A percentile compares a stretch with the other conserved stretches of the same genome.
Evolutionary conservation across 2,113 vertebrate genomes (phyloP).

Genomic region (Heteronetta atricapilla): DNA sequence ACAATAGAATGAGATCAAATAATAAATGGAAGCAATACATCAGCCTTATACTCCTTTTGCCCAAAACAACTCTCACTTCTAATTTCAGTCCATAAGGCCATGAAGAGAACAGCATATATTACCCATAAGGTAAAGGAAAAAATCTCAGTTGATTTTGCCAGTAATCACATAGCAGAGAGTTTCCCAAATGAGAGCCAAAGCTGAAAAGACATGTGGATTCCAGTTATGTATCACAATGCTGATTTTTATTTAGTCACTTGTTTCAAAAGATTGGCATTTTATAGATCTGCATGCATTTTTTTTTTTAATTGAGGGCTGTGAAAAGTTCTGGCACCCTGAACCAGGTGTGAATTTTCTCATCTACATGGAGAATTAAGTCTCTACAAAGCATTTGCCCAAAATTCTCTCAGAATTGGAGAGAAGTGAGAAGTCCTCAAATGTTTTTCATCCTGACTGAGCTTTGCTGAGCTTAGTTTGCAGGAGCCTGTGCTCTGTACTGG

Average conservation of each 20-base stretch:
- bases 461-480: background rate
- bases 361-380: background rate
- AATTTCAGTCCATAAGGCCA: background rate
- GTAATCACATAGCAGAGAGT: background rate
- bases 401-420: background rate
- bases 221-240: background rate
- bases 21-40: conserved; percentile 71
- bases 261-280: background rate
- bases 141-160: background rate
- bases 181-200: background rate
- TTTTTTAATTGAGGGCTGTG: background rate
- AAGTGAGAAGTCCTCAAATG: background rate
- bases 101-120: conserved; percentile 11
- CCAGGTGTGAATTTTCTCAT: background rate
- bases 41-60: conserved; percentile 29
- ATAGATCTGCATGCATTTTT: background rate
- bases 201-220: background rate
- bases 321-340: background rate
- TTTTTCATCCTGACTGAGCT: background rate
- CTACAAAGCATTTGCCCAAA: background rate
- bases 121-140: background rate
- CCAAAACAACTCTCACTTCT: conserved; percentile 56
- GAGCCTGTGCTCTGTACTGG: background rate
- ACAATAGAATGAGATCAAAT: conserved; percentile 62
- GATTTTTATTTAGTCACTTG: background rate